Conservation (phyloP, 2,888 invertebrate species). For the Harpalus rubripes region DNA sequence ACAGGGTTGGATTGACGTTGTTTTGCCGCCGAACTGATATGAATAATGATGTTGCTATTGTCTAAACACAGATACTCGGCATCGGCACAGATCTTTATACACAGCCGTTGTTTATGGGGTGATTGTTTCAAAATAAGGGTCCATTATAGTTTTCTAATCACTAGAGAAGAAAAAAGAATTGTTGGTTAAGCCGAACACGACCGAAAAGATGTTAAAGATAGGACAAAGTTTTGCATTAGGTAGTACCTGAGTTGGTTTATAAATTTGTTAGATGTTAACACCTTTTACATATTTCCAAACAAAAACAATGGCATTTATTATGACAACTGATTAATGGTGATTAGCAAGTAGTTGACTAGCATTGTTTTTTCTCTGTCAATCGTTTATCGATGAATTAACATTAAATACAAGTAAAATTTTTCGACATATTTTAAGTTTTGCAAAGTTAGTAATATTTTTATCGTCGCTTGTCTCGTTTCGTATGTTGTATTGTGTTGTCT, state of each 20-base stretch:
- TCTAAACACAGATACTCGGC: constrained; percentile 24
- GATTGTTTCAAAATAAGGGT: constrained; percentile 53
- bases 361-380: no score
- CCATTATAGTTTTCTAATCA: constrained; percentile 45
- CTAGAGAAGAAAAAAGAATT: neutral
- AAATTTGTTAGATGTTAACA: neutral
- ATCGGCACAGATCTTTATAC: constrained; percentile 23
- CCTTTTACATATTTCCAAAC: no score
- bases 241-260: neutral
- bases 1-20: constrained; percentile 46
- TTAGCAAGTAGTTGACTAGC: no score
- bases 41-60: constrained; percentile 56
- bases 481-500: neutral
- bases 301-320: no score
- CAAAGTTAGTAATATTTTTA: no score
- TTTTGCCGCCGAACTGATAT: constrained; percentile 45
- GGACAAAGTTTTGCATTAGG: neutral
- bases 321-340: no score
- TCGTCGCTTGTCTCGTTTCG: no score
- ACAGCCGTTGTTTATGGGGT: constrained; percentile 25
- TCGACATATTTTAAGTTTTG: no score
- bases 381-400: no score
- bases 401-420: no score
- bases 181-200: neutral
- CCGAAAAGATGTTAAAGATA: neutral